Conservation (phyloP, 2,888 invertebrate species). For the Pachydiplax longipennis region DNA sequence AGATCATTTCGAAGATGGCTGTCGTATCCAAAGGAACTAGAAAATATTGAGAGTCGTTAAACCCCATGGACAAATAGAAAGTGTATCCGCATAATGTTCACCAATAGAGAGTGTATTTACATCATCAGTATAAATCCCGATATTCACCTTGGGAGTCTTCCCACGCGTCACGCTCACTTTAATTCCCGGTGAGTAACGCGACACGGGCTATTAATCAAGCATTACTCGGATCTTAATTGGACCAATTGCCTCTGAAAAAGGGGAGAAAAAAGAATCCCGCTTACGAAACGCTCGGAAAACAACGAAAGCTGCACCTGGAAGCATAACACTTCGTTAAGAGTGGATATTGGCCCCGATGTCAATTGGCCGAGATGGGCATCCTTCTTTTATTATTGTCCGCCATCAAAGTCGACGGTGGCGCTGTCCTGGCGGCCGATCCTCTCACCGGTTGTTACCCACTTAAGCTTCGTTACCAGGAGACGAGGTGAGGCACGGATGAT, state of each 20-base stretch:
- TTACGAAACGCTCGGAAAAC: background rate
- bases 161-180: background rate
- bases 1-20: too few relatives aligned
- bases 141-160: too few relatives aligned
- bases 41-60: too few relatives aligned
- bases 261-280: background rate
- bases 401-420: background rate
- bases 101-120: too few relatives aligned
- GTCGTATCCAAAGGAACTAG: too few relatives aligned
- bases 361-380: background rate
- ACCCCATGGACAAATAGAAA: too few relatives aligned
- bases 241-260: background rate
- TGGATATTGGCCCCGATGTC: background rate
- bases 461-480: constrained; percentile 15
- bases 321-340: background rate
- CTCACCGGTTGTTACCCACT: constrained; percentile 31
- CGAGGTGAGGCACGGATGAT: background rate
- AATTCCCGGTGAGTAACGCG: background rate
- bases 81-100: too few relatives aligned
- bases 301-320: background rate
- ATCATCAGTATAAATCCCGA: too few relatives aligned
- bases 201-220: background rate
- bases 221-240: background rate
- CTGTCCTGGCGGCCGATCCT: background rate
- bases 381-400: background rate